These are phyloP conservation scores for Oncorhynchus masou DNA, from an alignment of 2,113 vertebrate species.

Conservation along the genomic window DNA sequence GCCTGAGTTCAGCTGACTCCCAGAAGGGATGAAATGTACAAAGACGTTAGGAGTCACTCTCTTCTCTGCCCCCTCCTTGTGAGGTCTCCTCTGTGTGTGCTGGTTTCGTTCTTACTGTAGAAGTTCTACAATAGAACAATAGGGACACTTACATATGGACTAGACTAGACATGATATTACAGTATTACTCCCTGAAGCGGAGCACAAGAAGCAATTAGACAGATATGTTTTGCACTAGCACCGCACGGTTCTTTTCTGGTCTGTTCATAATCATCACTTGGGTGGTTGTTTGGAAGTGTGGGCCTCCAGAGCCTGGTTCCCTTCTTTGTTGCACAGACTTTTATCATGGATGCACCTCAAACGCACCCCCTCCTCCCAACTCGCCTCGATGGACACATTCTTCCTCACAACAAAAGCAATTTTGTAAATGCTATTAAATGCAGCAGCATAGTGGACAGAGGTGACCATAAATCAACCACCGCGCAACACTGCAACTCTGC, in stretches of 20 bases:
- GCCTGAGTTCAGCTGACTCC: neutral
- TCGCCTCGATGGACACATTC: constrained; percentile 8
- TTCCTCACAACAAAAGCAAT: constrained; percentile 14
- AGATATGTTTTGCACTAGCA: neutral
- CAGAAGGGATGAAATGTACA: neutral
- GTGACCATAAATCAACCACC: constrained; percentile 47
- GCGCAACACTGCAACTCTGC: constrained; percentile 6
- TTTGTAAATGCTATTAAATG: constrained; percentile 25
- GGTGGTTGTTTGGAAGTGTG: too few relatives aligned
- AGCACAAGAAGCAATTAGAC: neutral
- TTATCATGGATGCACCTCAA: constrained; percentile 13
- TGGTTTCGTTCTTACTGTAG: neutral
- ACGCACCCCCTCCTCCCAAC: neutral
- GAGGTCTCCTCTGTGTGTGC: neutral
- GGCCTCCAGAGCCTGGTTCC: neutral
- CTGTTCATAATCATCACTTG: neutral
- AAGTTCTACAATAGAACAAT: neutral
- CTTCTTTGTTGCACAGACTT: constrained; percentile 23
- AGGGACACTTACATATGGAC: neutral
- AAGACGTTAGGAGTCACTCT: neutral
- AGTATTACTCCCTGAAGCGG: too few relatives aligned
- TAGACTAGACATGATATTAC: too few relatives aligned
- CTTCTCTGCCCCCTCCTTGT: neutral
- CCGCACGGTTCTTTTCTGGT: neutral
- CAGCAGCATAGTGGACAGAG: constrained; percentile 5